Conservation (phyloP, 2,113 vertebrate genomes). For the Brachypteracias leptosomus region DNA sequence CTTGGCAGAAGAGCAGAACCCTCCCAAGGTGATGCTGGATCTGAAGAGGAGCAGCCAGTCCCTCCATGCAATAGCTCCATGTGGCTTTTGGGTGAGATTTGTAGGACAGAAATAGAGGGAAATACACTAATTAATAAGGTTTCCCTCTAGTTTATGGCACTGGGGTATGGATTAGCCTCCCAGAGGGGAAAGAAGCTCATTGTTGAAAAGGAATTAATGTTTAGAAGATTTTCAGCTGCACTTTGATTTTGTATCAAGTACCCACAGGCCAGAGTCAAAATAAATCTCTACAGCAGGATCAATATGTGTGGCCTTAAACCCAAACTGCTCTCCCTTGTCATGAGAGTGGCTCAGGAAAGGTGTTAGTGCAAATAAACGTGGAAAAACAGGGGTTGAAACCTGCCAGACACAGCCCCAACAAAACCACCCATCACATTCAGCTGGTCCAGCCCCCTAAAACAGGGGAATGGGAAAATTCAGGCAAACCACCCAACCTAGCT, state of each 20-base stretch:
- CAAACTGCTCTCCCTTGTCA: neutral
- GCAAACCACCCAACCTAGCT: neutral
- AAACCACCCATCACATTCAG: neutral
- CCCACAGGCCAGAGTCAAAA: neutral
- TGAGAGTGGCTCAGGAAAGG: neutral
- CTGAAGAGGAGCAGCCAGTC: fast-evolving
- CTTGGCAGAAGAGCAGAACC: neutral
- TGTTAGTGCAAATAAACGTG: neutral
- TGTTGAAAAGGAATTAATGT: neutral
- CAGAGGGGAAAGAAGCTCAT: neutral
- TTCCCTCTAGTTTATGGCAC: neutral
- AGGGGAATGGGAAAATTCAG: neutral
- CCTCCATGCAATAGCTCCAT: fast-evolving
- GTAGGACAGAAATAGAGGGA: neutral
- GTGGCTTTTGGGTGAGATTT: neutral
- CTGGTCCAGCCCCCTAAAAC: neutral
- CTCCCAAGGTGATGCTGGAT: neutral
- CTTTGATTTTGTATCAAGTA: neutral
- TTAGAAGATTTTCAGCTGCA: neutral
- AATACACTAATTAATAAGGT: neutral
- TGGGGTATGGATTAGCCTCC: neutral
- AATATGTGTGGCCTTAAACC: fast-evolving
- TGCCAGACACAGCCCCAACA: neutral
- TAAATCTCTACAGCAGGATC: neutral
- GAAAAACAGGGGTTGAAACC: neutral